Base-by-base conservation (phyloP, 2,797 vertebrate genomes). In the Poecile montanus region DNA sequence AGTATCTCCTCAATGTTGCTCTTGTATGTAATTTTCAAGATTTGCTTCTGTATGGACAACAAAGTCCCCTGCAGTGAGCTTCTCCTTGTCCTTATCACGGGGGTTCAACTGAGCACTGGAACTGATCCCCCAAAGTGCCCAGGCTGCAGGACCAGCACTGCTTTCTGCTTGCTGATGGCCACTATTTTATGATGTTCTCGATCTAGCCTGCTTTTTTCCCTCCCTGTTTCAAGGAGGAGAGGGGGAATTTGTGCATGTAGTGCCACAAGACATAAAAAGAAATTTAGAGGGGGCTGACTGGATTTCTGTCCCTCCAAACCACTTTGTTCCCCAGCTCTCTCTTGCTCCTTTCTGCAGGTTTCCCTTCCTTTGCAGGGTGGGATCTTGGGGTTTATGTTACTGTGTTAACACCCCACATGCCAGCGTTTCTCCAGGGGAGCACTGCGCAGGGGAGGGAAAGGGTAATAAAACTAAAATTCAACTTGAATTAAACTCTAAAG, bases 161-260 rank as follows among this genome's bases (percentile, higher is more conserved):
- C 34, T 45, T 84, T 85, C 2, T 0, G 2, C 32, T 38, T 32
- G 7, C 4, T 21, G 68, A 20, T 3, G 21, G 30, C 22, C 54
- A 22, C 16, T 40, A 40, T 40, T 40, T 40, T 40, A 40, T 0
- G 0, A 8, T 7, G 11, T 0, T 1, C 38, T 26, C n/a, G 22
- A 56, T n/a, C 27, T 21, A 54, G 4, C 20, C 34, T 19, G 3
- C 9, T 32, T 50, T n/a, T 48, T 53, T 25, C 4, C 15, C 17
- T 51, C 25, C 9, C 15, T 4, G 0, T 63, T 88, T 66, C 45
- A 68, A 70, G 36, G 16, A 26, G 1, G 10, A 2, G 3, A 2
- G 12, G 7, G 2, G 3, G 1, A 10, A 25, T 79, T 36, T 77
- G 11, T 6, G 1, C 16, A 3, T 7, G 6, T 18, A 50, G 11